Conservation (phyloP, 2,797 vertebrate genomes). For the Erpetoichthys calabaricus region DNA sequence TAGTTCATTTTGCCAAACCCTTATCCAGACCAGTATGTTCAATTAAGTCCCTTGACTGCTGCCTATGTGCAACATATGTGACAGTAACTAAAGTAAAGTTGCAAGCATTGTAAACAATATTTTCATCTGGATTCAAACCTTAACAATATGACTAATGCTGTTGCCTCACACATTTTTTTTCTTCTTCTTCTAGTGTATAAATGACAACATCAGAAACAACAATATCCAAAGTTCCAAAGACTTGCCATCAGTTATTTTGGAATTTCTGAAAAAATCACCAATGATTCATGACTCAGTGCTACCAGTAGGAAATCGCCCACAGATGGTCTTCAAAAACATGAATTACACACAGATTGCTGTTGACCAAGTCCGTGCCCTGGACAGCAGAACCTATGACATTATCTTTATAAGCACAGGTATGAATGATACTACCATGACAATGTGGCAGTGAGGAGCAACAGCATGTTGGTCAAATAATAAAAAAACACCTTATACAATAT, state of each 20-base stretch:
- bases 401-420: constrained; percentile 84
- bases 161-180: neutral
- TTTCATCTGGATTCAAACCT: no score
- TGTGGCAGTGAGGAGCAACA: neutral
- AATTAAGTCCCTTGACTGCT: no score
- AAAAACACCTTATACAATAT: no score
- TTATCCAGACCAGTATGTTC: no score
- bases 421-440: constrained; percentile 13
- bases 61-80: no score
- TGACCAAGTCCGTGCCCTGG: constrained; percentile 69
- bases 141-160: no score
- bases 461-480: no score
- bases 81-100: no score
- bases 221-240: constrained; percentile 73
- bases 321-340: constrained; percentile 68
- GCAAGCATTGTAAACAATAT: no score
- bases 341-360: constrained; percentile 91
- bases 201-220: constrained; percentile 56
- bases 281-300: constrained; percentile 82
- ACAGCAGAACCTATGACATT: constrained; percentile 67
- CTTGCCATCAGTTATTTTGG: constrained; percentile 84
- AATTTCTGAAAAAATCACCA: constrained; percentile 91
- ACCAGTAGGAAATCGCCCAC: constrained; percentile 67
- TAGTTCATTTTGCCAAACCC: no score
- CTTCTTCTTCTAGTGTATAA: constrained; percentile 62